These are phyloP conservation scores for Stenurella melanura DNA, from an alignment of 2,888 invertebrate species.

Conservation along the genomic window DNA sequence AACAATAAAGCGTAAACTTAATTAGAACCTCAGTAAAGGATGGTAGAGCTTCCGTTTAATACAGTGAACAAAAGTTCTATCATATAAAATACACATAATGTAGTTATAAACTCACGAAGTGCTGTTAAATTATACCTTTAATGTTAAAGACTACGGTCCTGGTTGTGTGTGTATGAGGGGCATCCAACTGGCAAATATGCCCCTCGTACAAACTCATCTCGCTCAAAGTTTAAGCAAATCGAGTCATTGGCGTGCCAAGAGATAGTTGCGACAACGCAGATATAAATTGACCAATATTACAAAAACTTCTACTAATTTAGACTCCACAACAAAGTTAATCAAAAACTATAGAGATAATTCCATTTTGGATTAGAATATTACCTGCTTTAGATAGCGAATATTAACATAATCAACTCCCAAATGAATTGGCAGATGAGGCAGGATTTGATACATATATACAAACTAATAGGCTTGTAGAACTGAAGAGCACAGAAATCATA, in stretches of 20 bases:
- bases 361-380: too few species aligned
- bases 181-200: conserved; percentile 45
- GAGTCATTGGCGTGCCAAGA: conserved; percentile 18
- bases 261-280: too few species aligned
- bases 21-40: conserved; percentile 31
- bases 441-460: too few species aligned
- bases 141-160: conserved; percentile 44
- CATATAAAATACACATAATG: conserved; percentile 46
- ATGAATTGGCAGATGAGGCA: too few species aligned
- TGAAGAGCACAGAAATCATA: too few species aligned
- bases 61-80: conserved; percentile 43
- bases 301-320: too few species aligned
- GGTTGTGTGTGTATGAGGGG: conserved; percentile 42
- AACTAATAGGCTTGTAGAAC: too few species aligned
- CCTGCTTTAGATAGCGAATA: too few species aligned
- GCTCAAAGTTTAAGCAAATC: conserved; percentile 41
- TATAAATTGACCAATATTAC: too few species aligned
- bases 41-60: conserved; percentile 38
- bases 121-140: conserved; percentile 47
- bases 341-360: too few species aligned
- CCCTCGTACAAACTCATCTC: conserved; percentile 38
- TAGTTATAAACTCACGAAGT: conserved; percentile 48
- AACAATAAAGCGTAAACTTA: conserved; percentile 34
- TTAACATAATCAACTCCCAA: too few species aligned
- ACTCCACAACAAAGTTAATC: too few species aligned